Percentiles rank a stretch among this genome's conserved stretches.
Conservation (phyloP, 2,797 vertebrate genomes). For the Hapalemur alaotrensis region DNA sequence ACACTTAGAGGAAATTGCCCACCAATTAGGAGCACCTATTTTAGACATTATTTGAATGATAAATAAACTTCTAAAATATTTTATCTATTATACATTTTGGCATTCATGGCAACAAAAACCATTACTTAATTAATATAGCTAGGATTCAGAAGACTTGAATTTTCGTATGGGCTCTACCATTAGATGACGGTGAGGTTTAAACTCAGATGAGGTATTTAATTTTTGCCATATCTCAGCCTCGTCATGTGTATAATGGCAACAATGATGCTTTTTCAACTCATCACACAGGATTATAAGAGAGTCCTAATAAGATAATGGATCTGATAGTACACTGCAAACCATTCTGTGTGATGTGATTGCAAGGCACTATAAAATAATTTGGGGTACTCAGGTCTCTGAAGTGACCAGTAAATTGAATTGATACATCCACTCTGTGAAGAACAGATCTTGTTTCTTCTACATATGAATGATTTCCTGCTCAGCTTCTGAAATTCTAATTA, state of each 20-base stretch:
- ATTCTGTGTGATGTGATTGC: neutral
- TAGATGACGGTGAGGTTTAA: neutral
- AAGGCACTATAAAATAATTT: constrained; percentile 36
- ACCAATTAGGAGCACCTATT: neutral
- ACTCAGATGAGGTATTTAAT: neutral
- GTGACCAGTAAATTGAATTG: constrained; percentile 37
- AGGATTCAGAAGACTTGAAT: neutral
- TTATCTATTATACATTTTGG: neutral
- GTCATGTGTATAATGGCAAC: neutral
- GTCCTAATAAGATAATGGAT: constrained; percentile 49
- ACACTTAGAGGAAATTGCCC: neutral
- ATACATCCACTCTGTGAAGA: neutral
- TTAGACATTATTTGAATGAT: neutral
- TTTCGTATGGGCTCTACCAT: neutral
- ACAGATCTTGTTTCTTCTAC: neutral
- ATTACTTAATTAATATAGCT: neutral
- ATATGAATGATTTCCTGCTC: constrained; percentile 10
- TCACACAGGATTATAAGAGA: neutral
- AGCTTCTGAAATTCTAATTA: constrained; percentile 32
- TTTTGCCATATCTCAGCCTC: neutral
- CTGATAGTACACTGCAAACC: neutral
- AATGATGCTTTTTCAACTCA: neutral
- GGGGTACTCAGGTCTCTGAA: neutral
- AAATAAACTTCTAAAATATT: neutral
- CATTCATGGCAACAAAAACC: neutral